Evolutionary conservation across 2,797 vertebrate species (phyloP).

Genomic region (Atherinosoma microstoma): DNA sequence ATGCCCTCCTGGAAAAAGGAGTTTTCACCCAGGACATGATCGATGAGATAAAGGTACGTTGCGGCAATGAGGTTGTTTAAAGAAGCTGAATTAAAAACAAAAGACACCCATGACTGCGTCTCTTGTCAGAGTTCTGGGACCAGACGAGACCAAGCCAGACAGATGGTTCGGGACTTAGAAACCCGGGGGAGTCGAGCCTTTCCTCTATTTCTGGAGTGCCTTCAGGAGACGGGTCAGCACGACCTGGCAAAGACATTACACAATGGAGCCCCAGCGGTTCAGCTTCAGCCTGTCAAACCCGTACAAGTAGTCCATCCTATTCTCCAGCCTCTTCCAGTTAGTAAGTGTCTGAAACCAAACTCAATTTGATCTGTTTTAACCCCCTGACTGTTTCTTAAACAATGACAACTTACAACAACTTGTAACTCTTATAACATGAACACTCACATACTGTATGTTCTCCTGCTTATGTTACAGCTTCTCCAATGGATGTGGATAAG

Average conservation of each 20-base stretch:
- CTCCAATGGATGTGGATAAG: slow-evolving; percentile 49
- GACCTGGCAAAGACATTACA: slow-evolving; percentile 80
- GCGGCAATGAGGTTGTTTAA: not conserved
- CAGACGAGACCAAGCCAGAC: slow-evolving; percentile 87
- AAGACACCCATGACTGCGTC: not conserved
- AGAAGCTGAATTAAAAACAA: not conserved
- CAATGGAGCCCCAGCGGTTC: slow-evolving; percentile 39
- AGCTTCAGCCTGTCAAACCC: slow-evolving; percentile 47
- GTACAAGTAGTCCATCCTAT: slow-evolving; percentile 30
- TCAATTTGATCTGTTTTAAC: not conserved
- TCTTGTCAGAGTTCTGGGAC: slow-evolving; percentile 79
- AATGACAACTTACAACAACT: not conserved
- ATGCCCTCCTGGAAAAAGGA: slow-evolving; percentile 81
- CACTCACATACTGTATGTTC: not conserved
- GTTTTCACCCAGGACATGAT: slow-evolving; percentile 92
- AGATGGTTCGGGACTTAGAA: slow-evolving; percentile 89
- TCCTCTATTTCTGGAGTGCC: slow-evolving; percentile 86
- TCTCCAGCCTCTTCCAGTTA: slow-evolving; percentile 66
- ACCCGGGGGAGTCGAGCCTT: slow-evolving; percentile 90
- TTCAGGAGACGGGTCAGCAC: slow-evolving; percentile 84
- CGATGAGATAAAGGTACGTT: slow-evolving; percentile 90
- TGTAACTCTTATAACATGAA: not conserved
- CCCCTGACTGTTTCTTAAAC: not conserved
- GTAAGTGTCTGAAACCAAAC: slow-evolving; percentile 65
- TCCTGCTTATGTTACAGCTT: slow-evolving; percentile 47